Conservation (phyloP, 2,888 invertebrate genomes). For the Eristalis intricaria region DNA sequence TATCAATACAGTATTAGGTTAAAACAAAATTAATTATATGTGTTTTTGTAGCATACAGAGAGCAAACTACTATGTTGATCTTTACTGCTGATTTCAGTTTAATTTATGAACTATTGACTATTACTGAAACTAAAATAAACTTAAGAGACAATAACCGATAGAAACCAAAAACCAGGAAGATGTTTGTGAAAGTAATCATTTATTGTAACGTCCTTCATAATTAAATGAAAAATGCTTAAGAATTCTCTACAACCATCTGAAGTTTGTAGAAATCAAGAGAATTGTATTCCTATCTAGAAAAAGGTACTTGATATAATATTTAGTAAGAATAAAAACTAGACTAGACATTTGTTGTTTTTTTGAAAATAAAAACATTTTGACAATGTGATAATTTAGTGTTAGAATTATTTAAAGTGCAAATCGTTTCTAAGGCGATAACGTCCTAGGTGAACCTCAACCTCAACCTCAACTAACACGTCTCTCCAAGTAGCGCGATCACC, state of each 20-base stretch:
- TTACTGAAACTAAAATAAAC: slow-evolving; percentile 29
- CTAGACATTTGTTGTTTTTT: background rate
- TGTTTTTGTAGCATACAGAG: background rate
- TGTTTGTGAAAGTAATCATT: background rate
- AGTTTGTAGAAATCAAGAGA: background rate
- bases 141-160: background rate
- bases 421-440: too few relatives aligned
- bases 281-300: background rate
- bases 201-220: background rate
- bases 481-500: too few relatives aligned
- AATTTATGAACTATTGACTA: slow-evolving; percentile 14
- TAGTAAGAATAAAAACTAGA: background rate
- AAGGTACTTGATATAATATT: background rate
- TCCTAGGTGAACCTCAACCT: too few relatives aligned
- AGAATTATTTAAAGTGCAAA: too few relatives aligned
- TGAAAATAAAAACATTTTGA: background rate
- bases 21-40: slow-evolving; percentile 26
- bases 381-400: too few relatives aligned
- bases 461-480: too few relatives aligned
- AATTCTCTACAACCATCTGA: background rate
- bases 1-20: slow-evolving; percentile 56
- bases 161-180: background rate
- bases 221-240: background rate
- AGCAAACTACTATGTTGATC: slow-evolving; percentile 15
- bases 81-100: slow-evolving; percentile 16